Evolutionary conservation across 2,113 vertebrate species (phyloP).

Genomic region (Apodemus speciosus): DNA sequence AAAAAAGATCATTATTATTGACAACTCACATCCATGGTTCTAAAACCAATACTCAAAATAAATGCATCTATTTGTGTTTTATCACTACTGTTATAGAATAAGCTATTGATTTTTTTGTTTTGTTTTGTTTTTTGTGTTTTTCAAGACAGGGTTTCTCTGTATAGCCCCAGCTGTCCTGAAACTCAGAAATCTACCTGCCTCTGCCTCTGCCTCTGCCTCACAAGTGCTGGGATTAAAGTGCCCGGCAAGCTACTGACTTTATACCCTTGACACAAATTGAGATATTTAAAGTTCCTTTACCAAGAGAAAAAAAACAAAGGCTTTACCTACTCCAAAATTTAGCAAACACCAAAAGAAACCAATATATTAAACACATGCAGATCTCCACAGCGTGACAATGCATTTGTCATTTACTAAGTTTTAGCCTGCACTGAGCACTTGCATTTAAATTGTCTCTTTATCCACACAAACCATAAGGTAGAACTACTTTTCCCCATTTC

Average conservation of each 20-base stretch:
- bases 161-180: too few relatives aligned
- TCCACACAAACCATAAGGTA: constrained; percentile 21
- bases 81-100: constrained; percentile 50
- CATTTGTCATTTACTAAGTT: constrained; percentile 44
- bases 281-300: constrained; percentile 49
- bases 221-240: too few relatives aligned
- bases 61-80: constrained; percentile 31
- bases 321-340: constrained; percentile 57
- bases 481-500: constrained; percentile 52
- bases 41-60: constrained; percentile 48
- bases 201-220: too few relatives aligned
- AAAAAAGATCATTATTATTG: constrained; percentile 34
- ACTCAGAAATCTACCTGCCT: too few relatives aligned
- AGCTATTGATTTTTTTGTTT: constrained; percentile 16
- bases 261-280: constrained; percentile 53
- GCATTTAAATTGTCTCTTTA: constrained; percentile 28
- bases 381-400: constrained; percentile 8
- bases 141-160: too few relatives aligned
- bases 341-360: constrained; percentile 53
- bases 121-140: too few relatives aligned
- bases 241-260: not conserved
- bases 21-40: constrained; percentile 36
- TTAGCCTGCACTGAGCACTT: constrained; percentile 23
- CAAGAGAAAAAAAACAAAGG: constrained; percentile 55
- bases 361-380: constrained; percentile 45